Percentiles rank a stretch among this genome's conserved stretches.
These are phyloP conservation scores for Neosilurus mollespiculum DNA, from an alignment of 2,797 vertebrate genomes.

Conservation along the genomic window DNA sequence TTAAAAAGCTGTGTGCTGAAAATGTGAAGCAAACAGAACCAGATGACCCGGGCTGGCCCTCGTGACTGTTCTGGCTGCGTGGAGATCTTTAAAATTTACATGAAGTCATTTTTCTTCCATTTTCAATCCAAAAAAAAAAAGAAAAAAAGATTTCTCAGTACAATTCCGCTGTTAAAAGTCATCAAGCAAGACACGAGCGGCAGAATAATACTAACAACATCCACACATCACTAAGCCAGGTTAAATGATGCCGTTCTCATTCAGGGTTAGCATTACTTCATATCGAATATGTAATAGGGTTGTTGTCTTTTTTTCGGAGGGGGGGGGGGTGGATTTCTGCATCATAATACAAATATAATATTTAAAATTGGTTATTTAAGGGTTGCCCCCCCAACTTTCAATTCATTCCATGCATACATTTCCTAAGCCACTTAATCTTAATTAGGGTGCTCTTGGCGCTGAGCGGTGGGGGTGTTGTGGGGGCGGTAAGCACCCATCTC, in stretches of 20 bases:
- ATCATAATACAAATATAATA: too few relatives aligned
- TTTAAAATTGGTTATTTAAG: too few relatives aligned
- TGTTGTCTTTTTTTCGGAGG: not conserved
- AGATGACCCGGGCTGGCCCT: conserved; percentile 42
- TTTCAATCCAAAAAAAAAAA: not conserved
- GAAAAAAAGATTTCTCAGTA: conserved; percentile 12
- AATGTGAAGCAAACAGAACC: conserved; percentile 49
- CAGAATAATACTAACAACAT: not conserved
- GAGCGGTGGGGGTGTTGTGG: too few relatives aligned
- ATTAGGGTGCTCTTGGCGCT: too few relatives aligned
- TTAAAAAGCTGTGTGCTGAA: conserved; percentile 41
- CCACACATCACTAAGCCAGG: not conserved
- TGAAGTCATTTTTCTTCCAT: conserved; percentile 35
- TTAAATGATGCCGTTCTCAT: not conserved
- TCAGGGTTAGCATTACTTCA: not conserved
- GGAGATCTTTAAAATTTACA: conserved; percentile 42
- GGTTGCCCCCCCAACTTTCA: too few relatives aligned
- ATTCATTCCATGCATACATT: too few relatives aligned
- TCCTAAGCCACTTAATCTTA: too few relatives aligned
- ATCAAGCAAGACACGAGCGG: conserved; percentile 31
- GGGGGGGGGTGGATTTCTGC: too few relatives aligned
- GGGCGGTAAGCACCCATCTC: too few relatives aligned
- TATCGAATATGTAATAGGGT: not conserved
- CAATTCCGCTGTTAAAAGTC: conserved; percentile 12
- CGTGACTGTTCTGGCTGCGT: conserved; percentile 38